Evolutionary conservation across 2,797 vertebrate species (phyloP), one percentile per base, ranked within the genome.

Genomic region (Aratinga solstitialis): DNA sequence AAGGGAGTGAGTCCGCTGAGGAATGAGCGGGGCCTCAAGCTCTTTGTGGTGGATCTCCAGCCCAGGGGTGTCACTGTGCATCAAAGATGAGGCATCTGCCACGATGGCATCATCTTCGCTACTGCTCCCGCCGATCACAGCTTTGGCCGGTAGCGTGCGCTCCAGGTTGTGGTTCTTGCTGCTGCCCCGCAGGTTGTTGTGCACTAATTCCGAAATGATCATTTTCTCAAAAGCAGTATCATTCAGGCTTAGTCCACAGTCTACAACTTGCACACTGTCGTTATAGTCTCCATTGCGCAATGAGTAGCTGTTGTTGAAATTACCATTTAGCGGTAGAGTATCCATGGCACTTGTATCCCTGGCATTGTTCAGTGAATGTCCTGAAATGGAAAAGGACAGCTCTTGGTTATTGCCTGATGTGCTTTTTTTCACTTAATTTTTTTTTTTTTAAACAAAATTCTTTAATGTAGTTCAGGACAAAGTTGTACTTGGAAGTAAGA

Each of bases 311-410:
- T 99, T 99, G 98, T 99, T 99, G 98, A 99, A 99, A 98, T 99
- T 99, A 99, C 99, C 99, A 99, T 99, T 99, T 99, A 99, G 99
- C 98, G 99, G 99, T 99, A 99, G 99, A 98, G 99, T 99, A 99
- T 99, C 99, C 99, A 99, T 99, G 98, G 99, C 99, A 99, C 99
- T 99, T 98, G 99, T 99, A 98, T 99, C 99, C 99, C 99, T 99
- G 98, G 98, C 99, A 98, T 98, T 99, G 99, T 98, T 99, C 99
- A 99, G 98, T 98, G 99, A 99, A 98, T 99, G 99, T 99, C 99
- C 99, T 99, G 98, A 47, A 98, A 99, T 32, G 97, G 98, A 97
- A 98, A 97, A 98, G 95, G 91, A 47, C 97, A 92, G 20, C 40
- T 36, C 81, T 63, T 59, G 96, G 96, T 97, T 95, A 96, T 11